Conservation (phyloP, 2,113 vertebrate species). For the Sylvia atricapilla region DNA sequence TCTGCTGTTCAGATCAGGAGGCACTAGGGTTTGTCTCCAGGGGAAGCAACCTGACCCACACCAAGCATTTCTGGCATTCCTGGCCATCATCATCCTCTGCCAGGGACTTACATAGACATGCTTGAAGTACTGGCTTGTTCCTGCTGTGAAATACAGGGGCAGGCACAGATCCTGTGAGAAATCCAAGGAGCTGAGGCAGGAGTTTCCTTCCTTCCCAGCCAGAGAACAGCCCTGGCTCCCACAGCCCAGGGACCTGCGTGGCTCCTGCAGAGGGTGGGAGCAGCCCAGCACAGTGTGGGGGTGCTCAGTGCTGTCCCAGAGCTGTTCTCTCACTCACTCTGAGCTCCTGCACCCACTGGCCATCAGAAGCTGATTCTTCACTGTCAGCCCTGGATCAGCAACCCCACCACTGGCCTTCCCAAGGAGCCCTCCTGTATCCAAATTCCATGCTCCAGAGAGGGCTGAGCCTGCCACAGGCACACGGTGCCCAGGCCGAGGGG, state of each 20-base stretch:
- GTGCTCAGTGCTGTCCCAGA: neutral
- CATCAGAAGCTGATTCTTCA: neutral
- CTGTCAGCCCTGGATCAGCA: neutral
- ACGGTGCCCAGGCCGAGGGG: accelerated
- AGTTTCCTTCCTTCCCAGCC: neutral
- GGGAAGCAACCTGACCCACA: neutral
- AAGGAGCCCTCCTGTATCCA: neutral
- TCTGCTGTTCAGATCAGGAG: neutral
- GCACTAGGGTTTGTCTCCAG: neutral
- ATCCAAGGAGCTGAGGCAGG: neutral
- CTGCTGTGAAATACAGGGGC: neutral
- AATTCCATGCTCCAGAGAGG: neutral
- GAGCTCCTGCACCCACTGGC: accelerated
- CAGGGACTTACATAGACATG: neutral
- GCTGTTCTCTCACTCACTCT: accelerated
- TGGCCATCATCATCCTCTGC: neutral
- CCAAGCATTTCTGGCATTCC: neutral
- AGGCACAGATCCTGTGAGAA: neutral
- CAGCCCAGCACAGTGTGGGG: neutral
- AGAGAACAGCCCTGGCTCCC: neutral
- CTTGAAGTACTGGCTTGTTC: neutral
- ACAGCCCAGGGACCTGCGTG: neutral
- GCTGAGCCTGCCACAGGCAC: neutral
- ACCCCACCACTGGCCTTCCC: accelerated
- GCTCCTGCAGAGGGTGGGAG: neutral